Evolutionary conservation across 1,140 invertebrate species (phyloP).

Genomic region (Drosophila repletoides): DNA sequence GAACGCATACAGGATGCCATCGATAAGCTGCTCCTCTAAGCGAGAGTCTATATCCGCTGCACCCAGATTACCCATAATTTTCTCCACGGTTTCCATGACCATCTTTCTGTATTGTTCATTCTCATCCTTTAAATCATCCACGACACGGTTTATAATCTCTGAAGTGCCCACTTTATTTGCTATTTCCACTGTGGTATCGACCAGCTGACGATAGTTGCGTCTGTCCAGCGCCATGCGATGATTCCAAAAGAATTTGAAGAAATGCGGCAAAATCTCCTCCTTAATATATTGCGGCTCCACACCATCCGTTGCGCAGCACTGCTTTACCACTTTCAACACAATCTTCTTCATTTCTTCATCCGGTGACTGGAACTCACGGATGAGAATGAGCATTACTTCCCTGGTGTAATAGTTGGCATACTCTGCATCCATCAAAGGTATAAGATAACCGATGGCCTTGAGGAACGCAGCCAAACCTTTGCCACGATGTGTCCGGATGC

Average conservation of each 20-base stretch:
- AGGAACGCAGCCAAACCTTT: slow-evolving; percentile 99
- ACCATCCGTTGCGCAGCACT: slow-evolving; percentile 99
- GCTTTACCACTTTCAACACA: slow-evolving; percentile 99
- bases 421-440: slow-evolving; percentile 99
- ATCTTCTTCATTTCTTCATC: slow-evolving; percentile 99
- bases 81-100: slow-evolving; percentile 99
- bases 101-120: slow-evolving; percentile 99
- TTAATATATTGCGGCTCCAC: slow-evolving; percentile 99
- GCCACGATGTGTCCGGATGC: slow-evolving; percentile 98
- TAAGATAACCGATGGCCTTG: slow-evolving; percentile 99
- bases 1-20: slow-evolving; percentile 99
- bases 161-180: slow-evolving; percentile 99
- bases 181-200: slow-evolving; percentile 99
- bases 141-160: slow-evolving; percentile 99
- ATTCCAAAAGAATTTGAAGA: slow-evolving; percentile 99
- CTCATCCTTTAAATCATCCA: slow-evolving; percentile 99
- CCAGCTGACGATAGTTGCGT: slow-evolving; percentile 98
- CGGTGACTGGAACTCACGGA: slow-evolving; percentile 99
- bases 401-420: slow-evolving; percentile 99
- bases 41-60: slow-evolving; percentile 98
- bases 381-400: slow-evolving; percentile 99
- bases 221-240: slow-evolving; percentile 99
- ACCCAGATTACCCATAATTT: slow-evolving; percentile 98
- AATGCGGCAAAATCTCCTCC: slow-evolving; percentile 99
- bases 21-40: slow-evolving; percentile 99